Base-by-base conservation (phyloP, 1,140 invertebrate genomes). In the Lepidostoma basale region DNA sequence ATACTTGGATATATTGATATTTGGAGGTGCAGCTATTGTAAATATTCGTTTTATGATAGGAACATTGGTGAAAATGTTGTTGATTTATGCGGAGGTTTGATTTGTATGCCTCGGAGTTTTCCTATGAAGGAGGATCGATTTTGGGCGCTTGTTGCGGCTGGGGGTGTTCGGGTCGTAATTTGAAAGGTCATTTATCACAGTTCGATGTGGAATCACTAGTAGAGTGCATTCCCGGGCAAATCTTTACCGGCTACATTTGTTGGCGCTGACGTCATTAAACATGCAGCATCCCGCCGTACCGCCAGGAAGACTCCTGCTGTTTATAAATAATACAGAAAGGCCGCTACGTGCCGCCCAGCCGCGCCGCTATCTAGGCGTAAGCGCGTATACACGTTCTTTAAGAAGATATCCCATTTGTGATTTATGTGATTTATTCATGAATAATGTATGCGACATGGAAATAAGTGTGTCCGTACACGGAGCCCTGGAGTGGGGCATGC, bases 351-450 rank as follows among this genome's bases (percentile, higher is more conserved):
- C 39, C 36, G 25, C 8, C 52, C 16, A 22, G 52, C 64, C 54
- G 23, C 45, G 36, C 47, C 58, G 14, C 54, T 22, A 8, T 14
- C 49, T 18, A 33, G 49, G 49, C 49, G 26, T 28, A 28, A 54
- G 49, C 49, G 49, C 49, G 65, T 62, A 60, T 49, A 67, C 67
- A 52, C 58, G 67, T 62, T 67, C 67, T 54, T 63, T 62, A 67
- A 67, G 64, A 58, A 70, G 64, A 70, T 70, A 70, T 70, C 69
- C 69, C 59, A 66, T 60, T 62, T 66, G 64, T 70, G 69, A 70
- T 70, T 70, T 70, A 70, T 70, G 64, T 70, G 66, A 70, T 70
- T 67, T 70, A 70, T 70, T 70, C 69, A 70, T 70, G 69, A 70
- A 70, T 70, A 70, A 70, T 70, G 69, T 67, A 70, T 70, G 66